Evolutionary conservation across 2,888 invertebrate species (phyloP).

Genomic region (Clunio marinus): DNA sequence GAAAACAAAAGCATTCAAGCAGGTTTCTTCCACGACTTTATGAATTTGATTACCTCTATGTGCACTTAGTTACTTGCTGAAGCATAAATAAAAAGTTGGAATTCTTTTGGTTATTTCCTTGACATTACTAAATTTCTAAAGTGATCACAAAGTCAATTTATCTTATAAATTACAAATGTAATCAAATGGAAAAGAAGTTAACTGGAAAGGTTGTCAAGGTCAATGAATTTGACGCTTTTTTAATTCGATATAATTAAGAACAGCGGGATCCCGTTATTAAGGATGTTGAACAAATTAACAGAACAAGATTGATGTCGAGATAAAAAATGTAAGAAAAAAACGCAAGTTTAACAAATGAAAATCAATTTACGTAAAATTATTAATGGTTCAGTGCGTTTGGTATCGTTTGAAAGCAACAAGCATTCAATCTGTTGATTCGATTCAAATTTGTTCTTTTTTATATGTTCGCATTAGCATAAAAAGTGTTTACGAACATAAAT

Average conservation of each 20-base stretch:
- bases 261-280: conserved; percentile 8
- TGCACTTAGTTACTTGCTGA: background rate
- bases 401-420: background rate
- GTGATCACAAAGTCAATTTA: too few species aligned
- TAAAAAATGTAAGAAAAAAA: too few species aligned
- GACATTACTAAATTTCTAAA: background rate
- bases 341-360: background rate
- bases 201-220: background rate
- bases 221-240: background rate
- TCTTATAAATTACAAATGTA: too few species aligned
- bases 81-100: background rate
- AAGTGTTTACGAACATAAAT: too few species aligned
- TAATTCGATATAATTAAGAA: background rate
- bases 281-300: background rate
- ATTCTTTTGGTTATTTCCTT: background rate
- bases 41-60: conserved; percentile 9
- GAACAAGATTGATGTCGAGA: background rate
- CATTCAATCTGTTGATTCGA: background rate
- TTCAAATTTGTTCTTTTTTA: background rate
- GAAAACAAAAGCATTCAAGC: conserved; percentile 17
- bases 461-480: conserved; percentile 36
- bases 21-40: conserved; percentile 21
- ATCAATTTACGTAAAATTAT: background rate
- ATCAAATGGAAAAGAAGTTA: background rate
- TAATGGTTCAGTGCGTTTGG: background rate